Percentiles rank a stretch among this genome's conserved stretches.
Evolutionary conservation across 2,888 invertebrate genomes (phyloP).

Genomic region (Bombylius major): DNA sequence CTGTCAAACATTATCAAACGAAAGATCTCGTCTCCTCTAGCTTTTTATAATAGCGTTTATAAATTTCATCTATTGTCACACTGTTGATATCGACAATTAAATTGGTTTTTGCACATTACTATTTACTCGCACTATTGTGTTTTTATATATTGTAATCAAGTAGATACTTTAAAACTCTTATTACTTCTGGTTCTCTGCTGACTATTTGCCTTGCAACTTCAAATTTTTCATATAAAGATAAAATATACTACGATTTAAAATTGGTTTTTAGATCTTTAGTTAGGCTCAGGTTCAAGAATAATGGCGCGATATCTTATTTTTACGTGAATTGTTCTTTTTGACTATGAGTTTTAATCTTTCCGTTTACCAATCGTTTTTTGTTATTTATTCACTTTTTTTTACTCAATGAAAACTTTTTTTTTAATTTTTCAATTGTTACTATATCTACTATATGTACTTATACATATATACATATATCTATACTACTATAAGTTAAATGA

Average conservation of each 20-base stretch:
- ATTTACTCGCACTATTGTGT: neutral
- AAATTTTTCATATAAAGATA: neutral
- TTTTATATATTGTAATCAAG: too few relatives aligned
- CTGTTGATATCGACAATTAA: slow-evolving; percentile 7
- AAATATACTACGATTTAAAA: neutral
- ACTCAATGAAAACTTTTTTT: too few relatives aligned
- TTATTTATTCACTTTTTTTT: too few relatives aligned
- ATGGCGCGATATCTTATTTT: slow-evolving; percentile 9
- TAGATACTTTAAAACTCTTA: too few relatives aligned
- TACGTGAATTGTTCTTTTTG: slow-evolving; percentile 6
- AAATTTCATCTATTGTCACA: slow-evolving; percentile 9
- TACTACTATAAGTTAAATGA: too few relatives aligned
- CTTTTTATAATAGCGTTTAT: slow-evolving; percentile 4
- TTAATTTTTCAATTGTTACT: too few relatives aligned
- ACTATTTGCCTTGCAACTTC: too few relatives aligned
- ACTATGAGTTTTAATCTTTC: slow-evolving; percentile 2
- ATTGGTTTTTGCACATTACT: neutral
- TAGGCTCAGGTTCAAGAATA: neutral
- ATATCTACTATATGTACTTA: too few relatives aligned
- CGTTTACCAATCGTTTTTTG: neutral
- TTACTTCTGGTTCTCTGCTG: too few relatives aligned
- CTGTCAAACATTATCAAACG: neutral
- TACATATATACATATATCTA: too few relatives aligned
- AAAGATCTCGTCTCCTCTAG: neutral
- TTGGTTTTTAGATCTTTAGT: slow-evolving; percentile 4